Evolutionary conservation across 2,113 vertebrate species (phyloP).

Genomic region (Pteruthius melanotis): DNA sequence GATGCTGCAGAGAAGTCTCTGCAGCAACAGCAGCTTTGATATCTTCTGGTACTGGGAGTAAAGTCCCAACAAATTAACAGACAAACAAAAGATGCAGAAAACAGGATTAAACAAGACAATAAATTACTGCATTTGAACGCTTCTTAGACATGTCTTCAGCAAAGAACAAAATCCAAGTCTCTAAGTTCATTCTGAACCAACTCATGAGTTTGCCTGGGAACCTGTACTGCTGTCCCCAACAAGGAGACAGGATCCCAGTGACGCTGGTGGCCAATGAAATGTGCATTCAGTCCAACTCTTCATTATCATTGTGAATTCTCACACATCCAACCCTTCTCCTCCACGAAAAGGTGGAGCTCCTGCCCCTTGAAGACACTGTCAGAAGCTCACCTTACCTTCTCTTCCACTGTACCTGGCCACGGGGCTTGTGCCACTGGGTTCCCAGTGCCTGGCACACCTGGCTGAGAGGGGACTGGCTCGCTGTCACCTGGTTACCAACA

Average conservation of each 20-base stretch:
- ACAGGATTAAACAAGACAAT: constrained; percentile 13
- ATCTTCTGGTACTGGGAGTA: neutral
- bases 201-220: neutral
- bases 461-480: neutral
- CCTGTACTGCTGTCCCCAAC: neutral
- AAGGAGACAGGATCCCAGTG: neutral
- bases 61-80: neutral
- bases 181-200: neutral
- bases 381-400: neutral
- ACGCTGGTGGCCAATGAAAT: neutral
- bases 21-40: constrained; percentile 40
- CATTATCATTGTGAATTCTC: neutral
- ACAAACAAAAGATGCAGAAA: neutral
- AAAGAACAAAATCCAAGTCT: neutral
- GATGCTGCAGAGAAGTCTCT: neutral
- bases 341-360: neutral
- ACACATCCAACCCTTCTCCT: neutral
- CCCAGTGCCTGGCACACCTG: neutral
- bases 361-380: neutral
- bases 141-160: neutral
- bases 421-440: neutral
- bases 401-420: neutral
- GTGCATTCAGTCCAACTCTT: neutral
- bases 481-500: neutral
- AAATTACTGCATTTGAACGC: neutral